Evolutionary conservation across 2,888 invertebrate species (phyloP).

Genomic region (Caenorhabditis sinica): DNA sequence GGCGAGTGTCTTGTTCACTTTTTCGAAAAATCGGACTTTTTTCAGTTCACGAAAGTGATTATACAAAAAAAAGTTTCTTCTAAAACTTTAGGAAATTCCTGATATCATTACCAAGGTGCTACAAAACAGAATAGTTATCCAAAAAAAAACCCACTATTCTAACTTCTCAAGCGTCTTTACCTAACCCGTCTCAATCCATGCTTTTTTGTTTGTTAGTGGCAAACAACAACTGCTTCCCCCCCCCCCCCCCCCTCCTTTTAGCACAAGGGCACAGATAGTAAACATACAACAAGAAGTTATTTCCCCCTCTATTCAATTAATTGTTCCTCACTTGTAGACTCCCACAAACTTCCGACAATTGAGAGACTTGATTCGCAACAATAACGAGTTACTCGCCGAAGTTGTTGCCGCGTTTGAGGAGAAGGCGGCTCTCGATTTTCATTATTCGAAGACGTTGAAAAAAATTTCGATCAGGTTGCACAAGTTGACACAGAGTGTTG

Average conservation of each 20-base stretch:
- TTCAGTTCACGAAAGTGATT: too few species aligned
- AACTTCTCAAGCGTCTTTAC: too few species aligned
- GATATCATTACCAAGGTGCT: too few species aligned
- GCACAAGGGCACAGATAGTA: not conserved
- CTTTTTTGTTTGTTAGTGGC: not conserved
- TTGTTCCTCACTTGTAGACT: slow-evolving; percentile 59
- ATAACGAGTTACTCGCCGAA: slow-evolving; percentile 73
- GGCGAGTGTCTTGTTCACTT: too few species aligned
- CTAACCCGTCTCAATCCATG: too few species aligned
- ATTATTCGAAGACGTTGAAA: slow-evolving; percentile 75
- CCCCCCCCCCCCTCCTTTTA: too few species aligned
- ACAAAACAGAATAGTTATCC: too few species aligned
- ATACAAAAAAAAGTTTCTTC: too few species aligned
- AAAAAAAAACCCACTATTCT: too few species aligned
- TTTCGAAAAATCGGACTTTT: too few species aligned
- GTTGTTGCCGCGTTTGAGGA: slow-evolving; percentile 74
- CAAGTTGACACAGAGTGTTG: slow-evolving; percentile 68
- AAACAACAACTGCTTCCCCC: slow-evolving; percentile 40
- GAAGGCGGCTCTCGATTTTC: slow-evolving; percentile 74
- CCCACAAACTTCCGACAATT: slow-evolving; percentile 72
- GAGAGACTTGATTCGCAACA: slow-evolving; percentile 65
- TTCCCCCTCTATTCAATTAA: not conserved
- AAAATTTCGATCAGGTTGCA: slow-evolving; percentile 72
- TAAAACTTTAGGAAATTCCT: too few species aligned
- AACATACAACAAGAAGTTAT: slow-evolving; percentile 25